These are phyloP conservation scores for Pogonognathellus flavescens DNA, from an alignment of 1,140 invertebrate species.

Conservation along the genomic window DNA sequence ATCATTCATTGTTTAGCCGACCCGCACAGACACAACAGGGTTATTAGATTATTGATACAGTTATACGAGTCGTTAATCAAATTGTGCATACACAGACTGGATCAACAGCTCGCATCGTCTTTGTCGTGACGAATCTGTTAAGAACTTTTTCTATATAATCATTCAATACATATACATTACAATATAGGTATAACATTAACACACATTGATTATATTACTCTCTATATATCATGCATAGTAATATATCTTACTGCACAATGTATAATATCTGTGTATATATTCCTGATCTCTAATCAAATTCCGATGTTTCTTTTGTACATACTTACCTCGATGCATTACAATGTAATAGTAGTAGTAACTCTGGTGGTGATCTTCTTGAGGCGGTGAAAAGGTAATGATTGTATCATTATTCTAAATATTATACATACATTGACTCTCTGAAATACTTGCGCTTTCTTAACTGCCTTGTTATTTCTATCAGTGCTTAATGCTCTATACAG, in stretches of 20 bases:
- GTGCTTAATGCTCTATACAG: no score
- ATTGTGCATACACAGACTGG: background rate
- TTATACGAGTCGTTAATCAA: conserved; percentile 34
- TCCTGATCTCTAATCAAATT: background rate
- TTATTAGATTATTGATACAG: conserved; percentile 50
- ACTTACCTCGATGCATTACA: no score
- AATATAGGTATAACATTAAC: no score
- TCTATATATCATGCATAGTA: no score
- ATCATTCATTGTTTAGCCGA: conserved; percentile 46
- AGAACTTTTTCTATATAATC: background rate
- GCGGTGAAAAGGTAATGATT: conserved; percentile 36
- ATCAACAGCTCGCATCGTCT: conserved; percentile 6
- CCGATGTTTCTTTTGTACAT: background rate
- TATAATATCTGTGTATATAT: background rate
- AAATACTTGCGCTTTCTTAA: conserved; percentile 8
- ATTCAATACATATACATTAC: no score
- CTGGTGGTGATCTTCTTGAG: conserved; percentile 7
- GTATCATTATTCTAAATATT: conserved; percentile 1
- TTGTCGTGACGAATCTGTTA: background rate
- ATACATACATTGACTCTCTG: background rate
- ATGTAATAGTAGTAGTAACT: background rate
- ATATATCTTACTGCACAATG: background rate
- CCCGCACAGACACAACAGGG: conserved; percentile 46
- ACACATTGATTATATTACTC: no score
- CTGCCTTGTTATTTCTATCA: no score